A percentile compares a stretch with the other conserved stretches of the same genome.
Conservation (phyloP, 2,797 vertebrate species). For the Prunella strophiata region DNA sequence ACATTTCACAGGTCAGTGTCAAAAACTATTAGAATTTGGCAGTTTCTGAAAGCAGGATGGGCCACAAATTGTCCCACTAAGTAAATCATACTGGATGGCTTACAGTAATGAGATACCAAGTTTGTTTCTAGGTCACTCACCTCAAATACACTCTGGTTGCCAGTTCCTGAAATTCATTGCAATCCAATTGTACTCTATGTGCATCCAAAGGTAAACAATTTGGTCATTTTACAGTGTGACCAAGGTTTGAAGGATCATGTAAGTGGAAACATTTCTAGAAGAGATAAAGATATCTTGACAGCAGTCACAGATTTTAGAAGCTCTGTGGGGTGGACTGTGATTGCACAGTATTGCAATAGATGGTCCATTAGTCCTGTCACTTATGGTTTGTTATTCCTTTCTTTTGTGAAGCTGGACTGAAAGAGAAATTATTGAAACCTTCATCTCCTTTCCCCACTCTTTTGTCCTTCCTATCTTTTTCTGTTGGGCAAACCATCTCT, state of each 20-base stretch:
- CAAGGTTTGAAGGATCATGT: neutral
- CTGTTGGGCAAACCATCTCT: neutral
- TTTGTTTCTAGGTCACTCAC: constrained; percentile 11
- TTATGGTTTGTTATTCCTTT: neutral
- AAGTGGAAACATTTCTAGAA: neutral
- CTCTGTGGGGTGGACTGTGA: neutral
- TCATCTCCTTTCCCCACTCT: neutral
- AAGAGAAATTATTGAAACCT: neutral
- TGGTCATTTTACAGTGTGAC: neutral
- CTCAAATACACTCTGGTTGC: neutral
- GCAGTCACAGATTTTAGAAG: neutral
- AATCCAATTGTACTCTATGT: neutral
- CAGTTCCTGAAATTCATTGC: constrained; percentile 7
- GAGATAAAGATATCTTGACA: neutral
- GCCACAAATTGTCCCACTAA: neutral
- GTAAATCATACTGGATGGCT: neutral
- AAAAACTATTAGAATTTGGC: constrained; percentile 21
- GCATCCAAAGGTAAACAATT: neutral
- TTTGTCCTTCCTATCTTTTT: neutral
- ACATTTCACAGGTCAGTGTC: neutral
- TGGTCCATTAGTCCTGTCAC: neutral
- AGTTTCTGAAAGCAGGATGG: neutral
- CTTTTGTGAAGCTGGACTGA: neutral
- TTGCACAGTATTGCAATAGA: neutral
- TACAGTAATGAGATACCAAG: neutral